Evolutionary conservation across 2,797 vertebrate species (phyloP).

Genomic region (Hylomyscus alleni): DNA sequence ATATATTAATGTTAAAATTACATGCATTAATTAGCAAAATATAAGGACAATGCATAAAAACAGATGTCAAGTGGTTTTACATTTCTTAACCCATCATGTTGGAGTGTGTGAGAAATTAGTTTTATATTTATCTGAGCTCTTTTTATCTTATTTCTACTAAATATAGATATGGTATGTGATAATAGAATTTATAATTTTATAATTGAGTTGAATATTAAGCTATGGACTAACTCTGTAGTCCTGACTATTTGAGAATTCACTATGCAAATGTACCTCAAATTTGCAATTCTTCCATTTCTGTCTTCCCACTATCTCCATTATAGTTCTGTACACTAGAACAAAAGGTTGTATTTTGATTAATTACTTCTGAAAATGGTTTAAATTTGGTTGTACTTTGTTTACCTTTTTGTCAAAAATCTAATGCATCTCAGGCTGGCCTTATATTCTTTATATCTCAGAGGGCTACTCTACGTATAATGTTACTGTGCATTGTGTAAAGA

Average conservation of each 20-base stretch:
- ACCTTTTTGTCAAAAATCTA: background rate
- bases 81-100: background rate
- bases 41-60: background rate
- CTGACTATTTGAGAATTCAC: too few species aligned
- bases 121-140: background rate
- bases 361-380: too few species aligned
- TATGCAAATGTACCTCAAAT: background rate
- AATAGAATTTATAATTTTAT: background rate
- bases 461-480: too few species aligned
- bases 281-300: background rate
- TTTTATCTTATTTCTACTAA: background rate
- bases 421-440: background rate
- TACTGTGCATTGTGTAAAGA: too few species aligned
- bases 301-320: background rate
- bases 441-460: background rate
- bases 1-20: background rate
- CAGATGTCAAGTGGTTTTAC: background rate
- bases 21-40: background rate
- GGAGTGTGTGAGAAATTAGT: background rate
- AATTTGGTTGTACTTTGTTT: background rate
- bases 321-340: background rate
- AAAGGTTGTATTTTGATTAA: too few species aligned
- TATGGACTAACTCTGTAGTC: too few species aligned
- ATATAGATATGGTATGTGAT: background rate
- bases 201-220: background rate